Evolutionary conservation across 1,140 invertebrate genomes (phyloP), one percentile per base, ranked within the genome.

Genomic region (Cherax quadricarinatus): DNA sequence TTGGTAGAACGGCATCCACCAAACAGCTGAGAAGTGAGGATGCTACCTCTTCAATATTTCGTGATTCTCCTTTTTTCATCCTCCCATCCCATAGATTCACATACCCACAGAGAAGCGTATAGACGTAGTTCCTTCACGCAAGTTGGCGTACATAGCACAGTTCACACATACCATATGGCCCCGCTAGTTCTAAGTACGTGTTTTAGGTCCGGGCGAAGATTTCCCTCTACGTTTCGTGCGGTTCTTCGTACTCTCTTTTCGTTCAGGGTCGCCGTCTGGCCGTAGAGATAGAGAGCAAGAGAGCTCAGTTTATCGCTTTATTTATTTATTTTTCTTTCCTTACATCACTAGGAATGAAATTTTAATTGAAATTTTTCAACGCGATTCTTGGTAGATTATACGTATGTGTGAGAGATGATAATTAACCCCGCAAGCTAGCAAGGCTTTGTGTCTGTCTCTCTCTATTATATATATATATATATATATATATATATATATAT

Each of bases 11-110:
- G 73, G 9, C 85, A 51, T 70, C 49, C 57, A 82, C 57, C 78
- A 81, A 79, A 89, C 87, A 89, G 87, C 78, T 81, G 86, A 88
- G 86, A 48, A 62, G 48, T 81, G 75, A 88, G 86, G 86, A 88
- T 88, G 86, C 86, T 88, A 88, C 78, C 78, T 88, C 75, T 88
- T 88, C 49, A 88, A 88, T 79, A 79, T 57, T 88, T 88, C 75
- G 30, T 80, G 62, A 80, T 88, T 88, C 86, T 88, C 81, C 78
- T 57, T 86, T 14, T 21, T 30, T 79, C 12, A 48, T 78, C 48
- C 73, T 62, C 82, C 24, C 82, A 30, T 14, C 82, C 21, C 24
- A 21, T 84, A 84, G 5, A 9, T 30, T 49, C 82, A 62, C 51
- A 84, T 48, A 53, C 82, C 60, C 7, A 24, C 30, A 60, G 4